These are phyloP conservation scores for Struthio camelus DNA, from an alignment of 2,113 vertebrate genomes.

Conservation along the genomic window DNA sequence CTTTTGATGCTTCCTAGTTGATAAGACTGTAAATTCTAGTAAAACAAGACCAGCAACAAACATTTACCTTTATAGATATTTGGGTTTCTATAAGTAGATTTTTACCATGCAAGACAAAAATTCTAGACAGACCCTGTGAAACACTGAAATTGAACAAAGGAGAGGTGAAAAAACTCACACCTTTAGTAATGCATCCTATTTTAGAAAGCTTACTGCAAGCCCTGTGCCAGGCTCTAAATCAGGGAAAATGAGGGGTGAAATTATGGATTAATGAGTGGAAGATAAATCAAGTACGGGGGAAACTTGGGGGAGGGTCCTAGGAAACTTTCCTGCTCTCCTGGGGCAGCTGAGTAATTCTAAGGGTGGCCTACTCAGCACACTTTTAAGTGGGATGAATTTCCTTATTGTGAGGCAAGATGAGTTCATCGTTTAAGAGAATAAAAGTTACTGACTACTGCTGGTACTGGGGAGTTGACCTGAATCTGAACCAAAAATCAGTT, in stretches of 20 bases:
- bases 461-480: constrained; percentile 5
- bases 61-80: not conserved
- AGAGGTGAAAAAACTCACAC: not conserved
- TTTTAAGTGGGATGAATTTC: constrained; percentile 27
- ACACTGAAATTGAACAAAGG: not conserved
- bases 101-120: not conserved
- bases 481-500: not conserved
- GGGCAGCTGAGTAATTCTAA: not conserved
- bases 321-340: not conserved
- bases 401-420: constrained; percentile 1
- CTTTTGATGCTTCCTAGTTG: not conserved
- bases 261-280: constrained; percentile 13
- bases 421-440: not conserved
- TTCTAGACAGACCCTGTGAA: not conserved
- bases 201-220: not conserved
- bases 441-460: not conserved
- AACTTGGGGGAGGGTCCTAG: not conserved
- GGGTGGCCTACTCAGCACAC: constrained; percentile 10
- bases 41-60: not conserved
- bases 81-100: not conserved
- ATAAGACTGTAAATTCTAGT: not conserved
- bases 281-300: not conserved
- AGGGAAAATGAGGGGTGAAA: constrained; percentile 33
- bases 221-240: not conserved
- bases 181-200: not conserved